phyloP scores from a whole-genome alignment of 2,797 vertebrate genomes.

The Rhinoraja longicauda region DNA sequence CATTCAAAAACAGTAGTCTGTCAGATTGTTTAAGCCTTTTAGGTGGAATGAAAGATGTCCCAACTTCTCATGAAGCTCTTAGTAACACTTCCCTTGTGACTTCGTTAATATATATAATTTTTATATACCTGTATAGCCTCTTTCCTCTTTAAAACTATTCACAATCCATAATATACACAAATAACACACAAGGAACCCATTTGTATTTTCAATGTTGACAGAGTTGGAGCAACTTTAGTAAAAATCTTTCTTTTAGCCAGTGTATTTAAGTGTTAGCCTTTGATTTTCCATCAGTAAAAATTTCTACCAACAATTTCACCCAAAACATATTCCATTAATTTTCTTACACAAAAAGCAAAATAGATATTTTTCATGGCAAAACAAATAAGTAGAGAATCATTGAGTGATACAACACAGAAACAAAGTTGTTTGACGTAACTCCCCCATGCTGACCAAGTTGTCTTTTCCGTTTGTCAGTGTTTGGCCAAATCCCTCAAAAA shows the following conservation, averaged over 20 bases:
- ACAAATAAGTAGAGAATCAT: too few relatives aligned
- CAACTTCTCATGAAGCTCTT: not conserved
- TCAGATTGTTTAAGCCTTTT: not conserved
- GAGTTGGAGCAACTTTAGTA: not conserved
- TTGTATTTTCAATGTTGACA: not conserved
- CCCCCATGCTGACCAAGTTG: too few relatives aligned
- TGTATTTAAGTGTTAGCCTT: not conserved
- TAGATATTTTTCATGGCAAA: not conserved
- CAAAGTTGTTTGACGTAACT: too few relatives aligned
- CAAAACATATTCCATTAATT: not conserved
- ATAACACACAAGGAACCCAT: too few relatives aligned
- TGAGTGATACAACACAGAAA: too few relatives aligned
- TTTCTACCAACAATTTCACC: not conserved
- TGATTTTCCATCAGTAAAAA: not conserved
- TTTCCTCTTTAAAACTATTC: not conserved
- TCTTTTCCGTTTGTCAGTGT: too few relatives aligned
- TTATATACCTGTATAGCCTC: not conserved
- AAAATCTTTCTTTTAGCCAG: not conserved
- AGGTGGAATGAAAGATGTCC: not conserved
- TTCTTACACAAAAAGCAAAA: not conserved
- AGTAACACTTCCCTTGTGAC: not conserved
- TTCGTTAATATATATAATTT: not conserved
- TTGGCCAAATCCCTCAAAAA: too few relatives aligned
- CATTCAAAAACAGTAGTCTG: not conserved
- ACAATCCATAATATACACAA: not conserved